Evolutionary conservation across 1,140 invertebrate species (phyloP).

Genomic region (Dendroctonus ponderosae): DNA sequence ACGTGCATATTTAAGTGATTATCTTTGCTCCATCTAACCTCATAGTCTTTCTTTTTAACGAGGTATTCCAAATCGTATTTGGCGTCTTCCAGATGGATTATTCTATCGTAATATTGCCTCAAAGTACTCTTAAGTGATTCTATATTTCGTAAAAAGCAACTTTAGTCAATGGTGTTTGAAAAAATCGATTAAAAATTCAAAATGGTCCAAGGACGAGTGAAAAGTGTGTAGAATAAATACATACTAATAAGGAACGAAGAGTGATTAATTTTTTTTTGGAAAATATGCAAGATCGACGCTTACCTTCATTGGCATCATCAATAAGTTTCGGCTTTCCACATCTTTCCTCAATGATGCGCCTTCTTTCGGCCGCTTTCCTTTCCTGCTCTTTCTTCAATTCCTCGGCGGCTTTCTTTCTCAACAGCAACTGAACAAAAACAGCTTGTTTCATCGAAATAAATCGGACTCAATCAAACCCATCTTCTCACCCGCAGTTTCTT

Average conservation of each 20-base stretch:
- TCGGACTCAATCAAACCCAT: neutral
- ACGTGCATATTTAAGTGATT: slow-evolving; percentile 29
- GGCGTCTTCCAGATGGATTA: slow-evolving; percentile 84
- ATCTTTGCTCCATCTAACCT: slow-evolving; percentile 61
- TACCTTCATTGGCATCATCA: slow-evolving; percentile 92
- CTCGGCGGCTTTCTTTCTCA: slow-evolving; percentile 99
- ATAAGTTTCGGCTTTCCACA: slow-evolving; percentile 87
- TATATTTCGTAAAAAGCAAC: slow-evolving; percentile 45
- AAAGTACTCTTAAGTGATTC: slow-evolving; percentile 77
- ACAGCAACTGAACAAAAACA: slow-evolving; percentile 69
- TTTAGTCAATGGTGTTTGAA: slow-evolving; percentile 3
- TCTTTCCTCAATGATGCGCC: slow-evolving; percentile 94
- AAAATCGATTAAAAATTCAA: no score
- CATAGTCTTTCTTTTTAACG: slow-evolving; percentile 96
- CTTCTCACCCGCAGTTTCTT: slow-evolving; percentile 91
- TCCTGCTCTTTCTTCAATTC: slow-evolving; percentile 99
- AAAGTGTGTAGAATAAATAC: no score
- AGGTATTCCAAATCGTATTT: slow-evolving; percentile 98
- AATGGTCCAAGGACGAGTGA: no score
- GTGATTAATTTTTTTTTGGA: no score
- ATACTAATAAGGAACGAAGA: no score
- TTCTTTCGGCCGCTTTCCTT: slow-evolving; percentile 95
- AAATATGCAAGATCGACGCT: no score
- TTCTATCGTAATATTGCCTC: slow-evolving; percentile 84
- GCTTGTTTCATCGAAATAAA: neutral